Conservation (phyloP, 2,113 vertebrate genomes). For the Corapipo altera region DNA sequence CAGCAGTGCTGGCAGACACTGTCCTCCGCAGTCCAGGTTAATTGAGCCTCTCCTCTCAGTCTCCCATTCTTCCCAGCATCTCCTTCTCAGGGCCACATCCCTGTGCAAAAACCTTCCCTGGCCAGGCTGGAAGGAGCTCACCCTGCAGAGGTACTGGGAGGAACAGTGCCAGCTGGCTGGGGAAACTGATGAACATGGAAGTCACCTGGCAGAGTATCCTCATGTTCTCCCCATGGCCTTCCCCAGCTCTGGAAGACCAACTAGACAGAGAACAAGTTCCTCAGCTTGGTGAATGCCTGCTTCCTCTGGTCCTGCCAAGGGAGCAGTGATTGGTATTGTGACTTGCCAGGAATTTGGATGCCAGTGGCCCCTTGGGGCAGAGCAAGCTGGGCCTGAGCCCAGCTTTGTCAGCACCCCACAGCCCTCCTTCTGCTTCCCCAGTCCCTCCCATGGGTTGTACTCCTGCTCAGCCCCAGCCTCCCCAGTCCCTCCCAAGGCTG, state of each 20-base stretch:
- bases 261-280: neutral
- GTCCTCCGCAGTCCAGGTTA: conserved; percentile 43
- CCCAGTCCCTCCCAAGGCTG: neutral
- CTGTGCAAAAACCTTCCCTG: neutral
- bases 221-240: neutral
- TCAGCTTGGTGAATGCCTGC: neutral
- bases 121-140: neutral
- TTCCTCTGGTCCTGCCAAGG: neutral
- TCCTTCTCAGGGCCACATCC: neutral
- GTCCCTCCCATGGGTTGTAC: neutral
- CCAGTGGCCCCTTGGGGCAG: neutral
- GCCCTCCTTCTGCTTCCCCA: neutral
- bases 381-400: neutral
- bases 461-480: neutral
- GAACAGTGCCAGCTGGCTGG: neutral
- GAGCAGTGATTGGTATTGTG: neutral
- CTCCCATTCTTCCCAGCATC: neutral
- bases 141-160: neutral
- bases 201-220: neutral
- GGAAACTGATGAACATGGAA: neutral
- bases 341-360: neutral
- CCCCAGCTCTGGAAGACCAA: neutral
- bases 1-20: conserved; percentile 52
- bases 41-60: conserved; percentile 34
- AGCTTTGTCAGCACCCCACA: neutral